Evolutionary conservation across 1,140 invertebrate species (phyloP), one percentile per base, ranked within the genome.

Genomic region (Vanessa atalanta): DNA sequence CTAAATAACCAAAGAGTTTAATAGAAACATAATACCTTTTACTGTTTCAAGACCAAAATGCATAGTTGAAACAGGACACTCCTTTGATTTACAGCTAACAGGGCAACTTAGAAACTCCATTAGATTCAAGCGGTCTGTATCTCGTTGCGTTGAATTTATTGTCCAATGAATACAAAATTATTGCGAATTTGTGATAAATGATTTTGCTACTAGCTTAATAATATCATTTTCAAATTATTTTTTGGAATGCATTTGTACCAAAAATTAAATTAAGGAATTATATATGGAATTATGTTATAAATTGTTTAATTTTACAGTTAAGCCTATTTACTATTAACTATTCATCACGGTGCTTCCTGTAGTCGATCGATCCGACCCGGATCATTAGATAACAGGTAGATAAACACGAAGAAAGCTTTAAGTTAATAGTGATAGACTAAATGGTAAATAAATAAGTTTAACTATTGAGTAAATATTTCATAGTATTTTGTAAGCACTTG

Each of bases 51-150:
- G 2, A 51, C 16, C 50, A 26, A 48, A 66, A 66, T 50, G 65
- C 65, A 50, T 20, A 65, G 64, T 47, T 48, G 11, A n/a, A 65
- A 65, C 31, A 20, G n/a, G 65, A 23, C 8, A 66, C 3, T 66
- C 16, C 50, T 66, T 51, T 66, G 65, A 66, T 66, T 66, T 66
- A 66, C 20, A 31, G 50, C 47, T 66, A 50, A 66, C 65, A 26
- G 47, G 2, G 65, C 15, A 61, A 61, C 57, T 66, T 51, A 50
- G 65, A 66, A 65, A 66, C 65, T 66, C 65, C 65, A 66, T 66
- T 66, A 66, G 20, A 66, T 66, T 66, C 47, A 26, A 66, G 48
- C 26, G 65, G 47, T 50, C 47, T 66, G 65, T 51, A 66, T 66
- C 47, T 66, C 26, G 47, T 61, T 61, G 26, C 57, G 13, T 51